These are phyloP conservation scores for Poeciliopsis paucimaculata DNA, from an alignment of 2,797 vertebrate species.

Conservation along the genomic window DNA sequence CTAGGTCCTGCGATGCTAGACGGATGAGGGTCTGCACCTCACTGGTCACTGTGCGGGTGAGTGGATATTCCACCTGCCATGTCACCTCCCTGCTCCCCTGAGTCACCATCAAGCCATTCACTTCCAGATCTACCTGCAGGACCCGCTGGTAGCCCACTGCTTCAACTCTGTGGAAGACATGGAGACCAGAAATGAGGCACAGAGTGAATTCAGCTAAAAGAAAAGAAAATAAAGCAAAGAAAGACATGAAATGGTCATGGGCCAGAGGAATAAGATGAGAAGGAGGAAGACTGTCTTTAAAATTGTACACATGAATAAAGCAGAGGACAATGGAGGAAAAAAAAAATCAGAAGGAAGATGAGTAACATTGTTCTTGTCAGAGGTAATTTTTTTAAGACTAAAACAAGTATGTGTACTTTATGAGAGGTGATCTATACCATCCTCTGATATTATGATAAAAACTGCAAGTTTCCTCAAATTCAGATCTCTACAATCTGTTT, in stretches of 20 bases:
- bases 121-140: conserved; percentile 90
- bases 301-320: conserved; percentile 12
- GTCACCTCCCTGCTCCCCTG: conserved; percentile 87
- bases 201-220: conserved; percentile 45
- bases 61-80: conserved; percentile 96
- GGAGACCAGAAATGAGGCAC: conserved; percentile 34
- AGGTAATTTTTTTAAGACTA: conserved; percentile 7
- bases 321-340: not conserved
- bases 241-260: conserved; percentile 10
- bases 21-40: conserved; percentile 88
- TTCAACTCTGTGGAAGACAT: conserved; percentile 77
- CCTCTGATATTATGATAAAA: not conserved
- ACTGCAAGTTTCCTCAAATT: conserved; percentile 1
- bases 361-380: conserved; percentile 13
- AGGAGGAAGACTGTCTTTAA: conserved; percentile 3
- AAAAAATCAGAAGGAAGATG: not conserved
- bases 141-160: conserved; percentile 84
- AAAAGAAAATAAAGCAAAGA: not conserved
- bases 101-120: conserved; percentile 87
- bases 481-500: conserved; percentile 37
- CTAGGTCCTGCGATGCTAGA: conserved; percentile 90
- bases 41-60: conserved; percentile 78
- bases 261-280: conserved; percentile 10
- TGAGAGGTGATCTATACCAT: not conserved
- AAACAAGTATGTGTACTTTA: conserved; percentile 1